Evolutionary conservation across 2,113 vertebrate species (phyloP), one percentile per base, ranked within the genome.

Genomic region (Apistogramma diplotaenia): DNA sequence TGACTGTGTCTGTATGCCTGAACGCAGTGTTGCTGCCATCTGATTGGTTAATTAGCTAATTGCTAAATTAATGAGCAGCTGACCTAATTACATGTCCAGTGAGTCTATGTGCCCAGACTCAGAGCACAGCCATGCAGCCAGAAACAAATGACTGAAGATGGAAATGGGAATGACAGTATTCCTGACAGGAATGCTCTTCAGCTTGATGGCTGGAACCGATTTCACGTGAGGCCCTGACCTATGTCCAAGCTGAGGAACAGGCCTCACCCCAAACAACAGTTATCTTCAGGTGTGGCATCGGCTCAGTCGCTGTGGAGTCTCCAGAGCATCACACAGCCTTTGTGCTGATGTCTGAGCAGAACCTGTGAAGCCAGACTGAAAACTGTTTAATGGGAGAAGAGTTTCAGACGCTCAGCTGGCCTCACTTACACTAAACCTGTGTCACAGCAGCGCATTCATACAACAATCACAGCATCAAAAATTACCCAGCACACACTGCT

Each of bases 351-450:
- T 46, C 37, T 46, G 61, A 46, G 11, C 15, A 46, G 0, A 46
- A 19, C 37, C 46, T 25, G 37, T 67, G 2, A 67, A 67, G 27
- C 23, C 23, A 67, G 5, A 46, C 37, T 67, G 60, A 46, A 46
- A 18, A 19, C 25, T 0, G 1, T 37, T 57, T 6, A 16, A 58
- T 8, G 5, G 5, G 25, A 58, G 56, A 37, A 25, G 18, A 67
- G 15, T 18, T 46, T 46, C 37, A 46, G 0, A 19, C 37, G 25
- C 3, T 46, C 8, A 67, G 18, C 21, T 2, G 37, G 18, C 2
- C 1, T 65, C 8, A 65, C 60, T 43, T 27, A 65, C 37, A 65
- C 43, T 67, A 67, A 67, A 46, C 21, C 23, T 67, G 27, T 67
- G 25, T 15, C 46, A 51, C 18, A 51, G 46, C 3, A 15, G 0